Evolutionary conservation across 2,797 vertebrate genomes (phyloP).

Genomic region (Peromyscus nudipes): DNA sequence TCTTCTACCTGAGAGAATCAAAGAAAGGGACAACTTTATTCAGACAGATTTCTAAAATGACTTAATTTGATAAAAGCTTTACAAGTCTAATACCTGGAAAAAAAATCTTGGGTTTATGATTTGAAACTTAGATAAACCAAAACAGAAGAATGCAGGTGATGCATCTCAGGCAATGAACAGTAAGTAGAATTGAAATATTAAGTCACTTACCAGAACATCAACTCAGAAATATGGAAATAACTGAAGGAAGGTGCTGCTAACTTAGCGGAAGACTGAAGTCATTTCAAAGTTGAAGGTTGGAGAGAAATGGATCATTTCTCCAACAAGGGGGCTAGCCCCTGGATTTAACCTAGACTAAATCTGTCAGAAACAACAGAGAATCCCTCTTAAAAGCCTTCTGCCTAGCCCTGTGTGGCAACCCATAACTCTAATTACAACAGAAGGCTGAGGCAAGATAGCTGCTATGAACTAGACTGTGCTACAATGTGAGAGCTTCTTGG

Average conservation of each 20-base stretch:
- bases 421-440: not conserved
- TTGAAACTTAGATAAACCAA: not conserved
- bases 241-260: not conserved
- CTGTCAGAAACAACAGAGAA: not conserved
- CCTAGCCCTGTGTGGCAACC: not conserved
- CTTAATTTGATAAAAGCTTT: not conserved
- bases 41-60: not conserved
- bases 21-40: not conserved
- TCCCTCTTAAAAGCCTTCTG: not conserved
- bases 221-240: not conserved
- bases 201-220: not conserved
- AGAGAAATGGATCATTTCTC: not conserved
- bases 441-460: not conserved
- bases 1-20: not conserved
- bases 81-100: not conserved
- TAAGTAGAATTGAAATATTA: not conserved
- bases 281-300: not conserved
- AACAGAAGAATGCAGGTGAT: not conserved
- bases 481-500: not conserved
- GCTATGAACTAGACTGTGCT: not conserved
- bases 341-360: not conserved
- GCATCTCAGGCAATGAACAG: not conserved
- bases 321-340: not conserved
- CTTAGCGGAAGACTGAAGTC: not conserved
- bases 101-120: not conserved